Conservation (phyloP, 2,797 vertebrate genomes). For the Anguilla pacifica region DNA sequence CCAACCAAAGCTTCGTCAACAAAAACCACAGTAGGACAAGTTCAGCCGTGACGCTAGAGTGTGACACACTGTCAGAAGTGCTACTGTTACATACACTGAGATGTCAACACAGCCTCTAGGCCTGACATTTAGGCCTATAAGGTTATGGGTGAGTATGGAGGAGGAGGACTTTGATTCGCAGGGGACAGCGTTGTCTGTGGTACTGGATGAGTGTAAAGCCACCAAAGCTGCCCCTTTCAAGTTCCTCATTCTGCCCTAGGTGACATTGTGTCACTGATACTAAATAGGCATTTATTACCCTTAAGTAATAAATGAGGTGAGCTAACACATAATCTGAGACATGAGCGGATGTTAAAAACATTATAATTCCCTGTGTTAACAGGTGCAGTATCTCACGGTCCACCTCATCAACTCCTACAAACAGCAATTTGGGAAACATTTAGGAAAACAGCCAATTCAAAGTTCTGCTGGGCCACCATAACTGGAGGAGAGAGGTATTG, state of each 20-base stretch:
- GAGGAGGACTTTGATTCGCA: neutral
- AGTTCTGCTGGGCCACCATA: neutral
- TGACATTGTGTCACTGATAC: neutral
- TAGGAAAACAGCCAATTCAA: neutral
- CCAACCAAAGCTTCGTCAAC: neutral
- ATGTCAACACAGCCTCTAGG: neutral
- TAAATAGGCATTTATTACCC: neutral
- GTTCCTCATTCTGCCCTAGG: neutral
- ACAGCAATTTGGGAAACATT: neutral
- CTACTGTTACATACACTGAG: neutral
- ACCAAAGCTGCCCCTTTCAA: neutral
- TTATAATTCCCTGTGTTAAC: neutral
- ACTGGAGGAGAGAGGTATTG: neutral
- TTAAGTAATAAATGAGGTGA: neutral
- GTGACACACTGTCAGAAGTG: neutral
- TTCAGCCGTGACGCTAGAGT: neutral
- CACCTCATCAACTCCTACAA: neutral
- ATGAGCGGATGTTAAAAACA: neutral
- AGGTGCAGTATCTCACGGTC: neutral
- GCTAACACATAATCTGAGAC: neutral
- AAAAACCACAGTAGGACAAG: neutral
- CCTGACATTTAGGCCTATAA: neutral
- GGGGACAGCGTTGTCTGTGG: neutral
- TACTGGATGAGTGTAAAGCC: neutral
- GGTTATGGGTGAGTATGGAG: neutral